Conservation (phyloP, 2,113 vertebrate species). For the Choloepus hoffmanni region DNA sequence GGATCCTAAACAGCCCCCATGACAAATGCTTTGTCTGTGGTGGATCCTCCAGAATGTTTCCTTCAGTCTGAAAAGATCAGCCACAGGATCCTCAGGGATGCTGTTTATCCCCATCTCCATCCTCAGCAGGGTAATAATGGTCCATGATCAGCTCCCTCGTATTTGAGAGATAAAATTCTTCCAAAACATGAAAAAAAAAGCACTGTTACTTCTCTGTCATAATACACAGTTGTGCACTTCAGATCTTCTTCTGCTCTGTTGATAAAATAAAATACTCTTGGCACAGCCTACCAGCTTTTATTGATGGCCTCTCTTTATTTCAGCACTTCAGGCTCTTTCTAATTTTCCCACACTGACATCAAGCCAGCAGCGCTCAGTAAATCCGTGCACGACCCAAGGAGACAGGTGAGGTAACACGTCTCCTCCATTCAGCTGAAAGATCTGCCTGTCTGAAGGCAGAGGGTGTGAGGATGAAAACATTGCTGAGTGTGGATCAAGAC, state of each 20-base stretch:
- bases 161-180: neutral
- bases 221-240: neutral
- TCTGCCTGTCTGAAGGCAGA: neutral
- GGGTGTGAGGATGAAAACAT: conserved; percentile 32
- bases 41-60: rapidly evolving
- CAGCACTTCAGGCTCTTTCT: neutral
- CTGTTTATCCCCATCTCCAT: neutral
- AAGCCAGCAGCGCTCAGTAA: neutral
- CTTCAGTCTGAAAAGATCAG: neutral
- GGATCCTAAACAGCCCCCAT: rapidly evolving
- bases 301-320: neutral
- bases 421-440: neutral
- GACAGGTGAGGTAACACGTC: neutral
- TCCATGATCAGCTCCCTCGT: neutral
- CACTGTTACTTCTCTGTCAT: neutral
- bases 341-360: conserved; percentile 20
- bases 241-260: neutral
- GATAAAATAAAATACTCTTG: neutral
- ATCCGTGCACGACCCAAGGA: neutral
- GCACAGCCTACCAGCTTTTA: neutral
- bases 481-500: neutral
- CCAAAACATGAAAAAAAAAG: neutral
- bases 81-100: neutral
- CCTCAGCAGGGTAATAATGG: neutral
- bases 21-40: neutral